Evolutionary conservation across 1,140 invertebrate genomes (phyloP).

Genomic region (Brachionus paranguensis): DNA sequence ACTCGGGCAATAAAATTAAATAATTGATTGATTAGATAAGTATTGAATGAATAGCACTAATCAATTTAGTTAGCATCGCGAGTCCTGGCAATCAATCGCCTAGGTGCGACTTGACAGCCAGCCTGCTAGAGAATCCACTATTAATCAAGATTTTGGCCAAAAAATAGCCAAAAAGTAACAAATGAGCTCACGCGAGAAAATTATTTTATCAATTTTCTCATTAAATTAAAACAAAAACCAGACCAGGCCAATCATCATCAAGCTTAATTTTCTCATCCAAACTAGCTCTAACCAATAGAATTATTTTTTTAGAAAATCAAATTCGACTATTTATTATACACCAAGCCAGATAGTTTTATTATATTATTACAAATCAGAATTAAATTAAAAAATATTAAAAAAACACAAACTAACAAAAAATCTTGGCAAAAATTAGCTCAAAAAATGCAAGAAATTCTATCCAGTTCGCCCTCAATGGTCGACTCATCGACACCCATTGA

Average conservation of each 20-base stretch:
- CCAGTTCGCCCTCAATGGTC: background rate
- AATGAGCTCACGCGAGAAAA: background rate
- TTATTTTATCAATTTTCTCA: constrained; percentile 20
- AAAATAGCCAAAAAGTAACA: background rate
- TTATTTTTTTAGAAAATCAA: background rate
- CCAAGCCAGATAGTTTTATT: constrained; percentile 3
- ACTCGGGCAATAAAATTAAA: constrained; percentile 27
- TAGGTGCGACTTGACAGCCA: background rate
- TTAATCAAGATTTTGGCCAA: background rate
- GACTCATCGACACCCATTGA: background rate
- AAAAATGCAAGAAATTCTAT: constrained; percentile 31
- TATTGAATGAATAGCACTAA: constrained; percentile 7
- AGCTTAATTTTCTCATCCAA: background rate
- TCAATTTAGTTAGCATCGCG: constrained; percentile 2
- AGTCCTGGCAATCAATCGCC: background rate
- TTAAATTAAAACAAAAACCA: background rate
- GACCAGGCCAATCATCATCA: background rate
- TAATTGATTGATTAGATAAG: constrained; percentile 39
- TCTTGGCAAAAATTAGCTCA: background rate
- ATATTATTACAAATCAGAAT: constrained; percentile 29
- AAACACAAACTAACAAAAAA: background rate
- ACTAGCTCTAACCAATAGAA: background rate
- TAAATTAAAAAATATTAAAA: background rate
- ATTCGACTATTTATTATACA: constrained; percentile 25
- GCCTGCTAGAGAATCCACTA: constrained; percentile 12